Conservation (phyloP, 2,888 invertebrate species). For the Nesidiocoris tenuis region DNA sequence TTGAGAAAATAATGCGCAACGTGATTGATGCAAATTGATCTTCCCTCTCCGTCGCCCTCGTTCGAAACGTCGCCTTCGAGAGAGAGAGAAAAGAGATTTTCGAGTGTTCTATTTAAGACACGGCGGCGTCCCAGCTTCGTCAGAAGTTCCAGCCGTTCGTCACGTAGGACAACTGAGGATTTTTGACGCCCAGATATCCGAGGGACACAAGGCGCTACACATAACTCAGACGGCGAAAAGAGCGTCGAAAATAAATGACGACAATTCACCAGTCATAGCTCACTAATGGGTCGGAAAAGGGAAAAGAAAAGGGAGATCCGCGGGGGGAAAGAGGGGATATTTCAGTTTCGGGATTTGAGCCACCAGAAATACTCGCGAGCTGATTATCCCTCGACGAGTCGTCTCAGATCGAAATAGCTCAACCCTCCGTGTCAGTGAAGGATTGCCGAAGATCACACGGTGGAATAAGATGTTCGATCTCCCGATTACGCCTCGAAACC, state of each 20-base stretch:
- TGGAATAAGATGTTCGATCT: neutral
- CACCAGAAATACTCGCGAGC: conserved; percentile 23
- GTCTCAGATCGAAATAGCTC: neutral
- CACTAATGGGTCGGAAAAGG: conserved; percentile 31
- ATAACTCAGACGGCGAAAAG: conserved; percentile 23
- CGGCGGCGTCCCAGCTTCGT: neutral
- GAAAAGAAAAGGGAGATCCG: no score
- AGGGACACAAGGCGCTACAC: conserved; percentile 14
- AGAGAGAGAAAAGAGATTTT: neutral
- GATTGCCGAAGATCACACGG: neutral
- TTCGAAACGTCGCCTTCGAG: no score
- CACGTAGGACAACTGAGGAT: conserved; percentile 7
- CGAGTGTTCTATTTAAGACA: conserved; percentile 7
- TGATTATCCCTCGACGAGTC: neutral
- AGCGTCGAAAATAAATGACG: conserved; percentile 26
- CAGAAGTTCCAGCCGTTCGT: conserved; percentile 23
- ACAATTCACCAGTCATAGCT: conserved; percentile 38
- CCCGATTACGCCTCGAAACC: neutral
- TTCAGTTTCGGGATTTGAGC: neutral
- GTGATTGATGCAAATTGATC: conserved; percentile 29
- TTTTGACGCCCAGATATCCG: conserved; percentile 3
- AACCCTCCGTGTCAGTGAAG: neutral
- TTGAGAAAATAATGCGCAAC: neutral
- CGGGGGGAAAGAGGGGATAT: neutral
- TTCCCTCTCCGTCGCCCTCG: conserved; percentile 19